Evolutionary conservation across 2,113 vertebrate species (phyloP), one percentile per base, ranked within the genome.

Genomic region (Gymnobelideus leadbeateri): DNA sequence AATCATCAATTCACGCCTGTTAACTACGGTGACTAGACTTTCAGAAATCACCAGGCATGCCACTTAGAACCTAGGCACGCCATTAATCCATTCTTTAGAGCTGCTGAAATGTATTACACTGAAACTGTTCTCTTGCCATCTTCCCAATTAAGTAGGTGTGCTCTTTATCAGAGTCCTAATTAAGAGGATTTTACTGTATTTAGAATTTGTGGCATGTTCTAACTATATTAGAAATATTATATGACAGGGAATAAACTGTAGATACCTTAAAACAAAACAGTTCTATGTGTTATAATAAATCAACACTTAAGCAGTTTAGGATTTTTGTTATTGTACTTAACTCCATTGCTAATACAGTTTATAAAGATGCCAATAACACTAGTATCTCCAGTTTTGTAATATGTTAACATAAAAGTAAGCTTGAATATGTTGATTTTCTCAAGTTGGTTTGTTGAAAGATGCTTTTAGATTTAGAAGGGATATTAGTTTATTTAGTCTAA

Each of bases 1-100:
- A 93, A 1, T 93, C 94, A 91, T 97, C 96, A 96, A 10, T 96
- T 98, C 93, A 95, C 92, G 96, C 98, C 95, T 98, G 50, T 96
- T 95, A 96, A 89, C 93, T 96, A 84, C 93, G 94, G 52, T 98
- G 96, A 97, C 96, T 97, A 91, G 91, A 52, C 91, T 95, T 96
- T 14, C 55, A 97, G 94, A 96, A 96, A 94, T 51, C 90, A 95
- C 97, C 95, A 96, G n/a, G 1, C 28, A 55, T 68, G 61, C 95
- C 90, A 61, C 90, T 90, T 97, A 95, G 54, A 95, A 54, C 31
- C 92, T 94, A 50, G 31, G 92, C 96, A 95, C 90, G 68, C 89
- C 90, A 94, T 94, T 25, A 93, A 94, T 97, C 93, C 43, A 8
- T 97, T 97, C 90, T 97, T 96, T 93, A 94, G 55, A 54, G 8